phyloP scores from a whole-genome alignment of 2,113 vertebrate species.

The Melospiza melodia region DNA sequence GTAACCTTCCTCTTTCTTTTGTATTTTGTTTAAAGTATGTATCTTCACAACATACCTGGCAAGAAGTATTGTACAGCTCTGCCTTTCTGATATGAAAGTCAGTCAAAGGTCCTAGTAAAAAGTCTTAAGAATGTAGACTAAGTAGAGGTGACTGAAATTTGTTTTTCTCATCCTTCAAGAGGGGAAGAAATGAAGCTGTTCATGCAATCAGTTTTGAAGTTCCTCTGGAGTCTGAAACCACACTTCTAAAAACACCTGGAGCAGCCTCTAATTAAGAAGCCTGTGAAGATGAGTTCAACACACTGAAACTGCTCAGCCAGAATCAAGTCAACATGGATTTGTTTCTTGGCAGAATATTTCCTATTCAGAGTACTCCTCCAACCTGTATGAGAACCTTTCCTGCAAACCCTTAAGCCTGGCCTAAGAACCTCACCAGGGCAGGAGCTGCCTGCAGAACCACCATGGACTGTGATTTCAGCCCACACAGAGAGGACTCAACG shows the following conservation, averaged over 20 bases:
- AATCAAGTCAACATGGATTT: not conserved
- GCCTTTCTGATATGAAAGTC: not conserved
- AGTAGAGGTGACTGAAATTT: not conserved
- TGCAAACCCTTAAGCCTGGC: not conserved
- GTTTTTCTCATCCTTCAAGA: not conserved
- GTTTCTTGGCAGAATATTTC: not conserved
- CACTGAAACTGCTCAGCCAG: not conserved
- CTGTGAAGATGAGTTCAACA: not conserved
- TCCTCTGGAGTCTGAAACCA: not conserved
- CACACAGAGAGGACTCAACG: not conserved
- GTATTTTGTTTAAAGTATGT: not conserved
- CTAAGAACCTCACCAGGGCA: not conserved
- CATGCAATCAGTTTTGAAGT: not conserved
- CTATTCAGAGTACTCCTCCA: not conserved
- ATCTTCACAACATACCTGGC: not conserved
- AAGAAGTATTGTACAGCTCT: not conserved
- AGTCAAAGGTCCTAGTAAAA: not conserved
- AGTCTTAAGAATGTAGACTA: no score
- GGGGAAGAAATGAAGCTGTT: not conserved
- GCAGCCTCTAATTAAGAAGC: not conserved
- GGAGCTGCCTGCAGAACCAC: not conserved
- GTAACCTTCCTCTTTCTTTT: not conserved
- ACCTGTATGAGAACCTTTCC: not conserved
- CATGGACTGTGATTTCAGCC: accelerated
- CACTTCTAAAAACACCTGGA: accelerated